These are phyloP conservation scores for Lutjanus campechanus DNA, from an alignment of 2,797 vertebrate species.

Conservation along the genomic window DNA sequence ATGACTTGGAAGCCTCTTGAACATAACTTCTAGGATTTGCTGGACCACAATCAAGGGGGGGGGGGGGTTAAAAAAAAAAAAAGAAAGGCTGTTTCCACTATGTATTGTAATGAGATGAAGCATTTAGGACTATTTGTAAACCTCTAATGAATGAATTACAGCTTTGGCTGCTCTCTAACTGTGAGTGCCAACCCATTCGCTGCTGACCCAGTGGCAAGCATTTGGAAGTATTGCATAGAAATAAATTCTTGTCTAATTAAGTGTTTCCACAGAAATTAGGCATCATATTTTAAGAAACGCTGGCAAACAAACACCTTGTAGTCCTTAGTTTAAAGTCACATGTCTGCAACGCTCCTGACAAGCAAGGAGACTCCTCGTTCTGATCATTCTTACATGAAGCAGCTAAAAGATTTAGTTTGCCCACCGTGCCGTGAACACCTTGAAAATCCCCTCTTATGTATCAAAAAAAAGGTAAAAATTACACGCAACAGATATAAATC, in stretches of 20 bases:
- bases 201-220: constrained; percentile 9
- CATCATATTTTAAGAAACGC: not conserved
- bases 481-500: constrained; percentile 1
- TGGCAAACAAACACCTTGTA: not conserved
- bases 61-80: not conserved
- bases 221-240: not conserved
- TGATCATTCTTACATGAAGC: not conserved
- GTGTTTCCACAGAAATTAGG: not conserved
- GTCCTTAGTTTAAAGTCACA: not conserved
- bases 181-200: constrained; percentile 16
- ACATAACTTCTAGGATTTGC: not conserved
- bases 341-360: not conserved
- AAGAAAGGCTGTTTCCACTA: not conserved
- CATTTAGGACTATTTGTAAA: not conserved
- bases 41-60: not conserved
- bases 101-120: not conserved
- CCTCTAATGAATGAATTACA: not conserved
- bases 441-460: not conserved
- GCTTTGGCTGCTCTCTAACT: not conserved
- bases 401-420: not conserved
- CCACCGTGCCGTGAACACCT: not conserved
- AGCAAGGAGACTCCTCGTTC: not conserved
- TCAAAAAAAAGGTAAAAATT: not conserved
- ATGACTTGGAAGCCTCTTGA: not conserved
- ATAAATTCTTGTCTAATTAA: not conserved